Evolutionary conservation across 2,797 vertebrate genomes (phyloP), one percentile per base, ranked within the genome.

Genomic region (Myotis planiceps): DNA sequence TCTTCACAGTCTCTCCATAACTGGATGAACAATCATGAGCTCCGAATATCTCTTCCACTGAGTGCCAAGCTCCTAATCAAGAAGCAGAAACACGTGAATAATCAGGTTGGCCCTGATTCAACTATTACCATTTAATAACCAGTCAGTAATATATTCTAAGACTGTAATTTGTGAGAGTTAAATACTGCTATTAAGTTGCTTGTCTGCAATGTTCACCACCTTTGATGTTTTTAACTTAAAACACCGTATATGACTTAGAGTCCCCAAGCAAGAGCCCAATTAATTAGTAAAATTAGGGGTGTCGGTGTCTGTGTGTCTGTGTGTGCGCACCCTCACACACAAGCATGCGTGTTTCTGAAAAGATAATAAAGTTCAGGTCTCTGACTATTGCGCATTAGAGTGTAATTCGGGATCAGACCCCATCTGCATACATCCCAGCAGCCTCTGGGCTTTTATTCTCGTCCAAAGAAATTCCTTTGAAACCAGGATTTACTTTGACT

Each of bases 271-370:
- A 88, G 32, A 93, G 21, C 76, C 45, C 65, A 78, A 84, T 94
- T 93, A 88, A 95, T 78, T 91, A 93, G n/a, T 63, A 89, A 96
- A 94, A 96, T 92, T 92, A 96, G 68, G 60, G 9, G 21, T 87
- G 72, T 90, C 19, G 1, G 39, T 32, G 7, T 47, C 19, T 95
- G 42, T 10, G 65, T n/a, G 32, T 88, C 29, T 72, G 42, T 10
- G 21, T 47, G 74, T 49, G 39, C 3, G 12, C n/a, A 14, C 9
- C 0, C 86, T 23, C 5, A 3, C 19, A 4, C 81, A n/a, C 10
- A 9, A 53, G 53, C 29, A 21, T 21, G 15, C 32, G 9, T 63
- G 15, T 79, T 90, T 95, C 68, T 92, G 49, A 95, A 88, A 92
- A 90, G 76, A 74, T 84, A 94, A 84, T 83, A 86, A 88, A 95